Conservation (phyloP, 2,888 invertebrate genomes). For the Synergus umbraculus region DNA sequence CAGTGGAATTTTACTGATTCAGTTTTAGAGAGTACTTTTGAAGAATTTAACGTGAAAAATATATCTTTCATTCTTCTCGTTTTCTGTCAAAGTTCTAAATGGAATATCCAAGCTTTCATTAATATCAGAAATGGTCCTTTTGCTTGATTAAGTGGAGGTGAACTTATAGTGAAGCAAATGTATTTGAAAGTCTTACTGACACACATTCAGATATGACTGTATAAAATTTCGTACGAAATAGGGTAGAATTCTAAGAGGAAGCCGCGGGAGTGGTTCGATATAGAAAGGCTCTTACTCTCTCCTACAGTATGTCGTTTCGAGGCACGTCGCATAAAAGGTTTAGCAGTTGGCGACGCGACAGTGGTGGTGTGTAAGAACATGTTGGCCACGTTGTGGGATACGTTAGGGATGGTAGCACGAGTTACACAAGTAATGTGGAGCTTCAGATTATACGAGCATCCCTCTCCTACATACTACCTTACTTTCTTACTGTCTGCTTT, state of each 20-base stretch:
- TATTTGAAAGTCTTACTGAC: conserved; percentile 11
- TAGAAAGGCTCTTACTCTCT: conserved; percentile 22
- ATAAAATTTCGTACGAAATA: conserved; percentile 9
- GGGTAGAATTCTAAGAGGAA: conserved; percentile 25
- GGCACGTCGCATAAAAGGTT: conserved; percentile 40
- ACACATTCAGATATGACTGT: conserved; percentile 16
- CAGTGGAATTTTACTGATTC: too few species aligned
- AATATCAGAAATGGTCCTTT: background rate
- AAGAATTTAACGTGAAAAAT: too few species aligned
- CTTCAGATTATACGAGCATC: conserved; percentile 32
- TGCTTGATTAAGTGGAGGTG: background rate
- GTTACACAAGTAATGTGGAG: conserved; percentile 36
- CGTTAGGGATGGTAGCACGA: background rate
- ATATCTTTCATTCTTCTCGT: background rate
- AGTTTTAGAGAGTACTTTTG: too few species aligned
- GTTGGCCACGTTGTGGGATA: conserved; percentile 20
- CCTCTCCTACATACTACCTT: conserved; percentile 3
- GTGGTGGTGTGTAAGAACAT: conserved; percentile 24
- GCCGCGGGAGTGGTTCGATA: conserved; percentile 32
- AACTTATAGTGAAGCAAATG: background rate
- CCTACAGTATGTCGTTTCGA: conserved; percentile 33
- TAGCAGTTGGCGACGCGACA: conserved; percentile 29
- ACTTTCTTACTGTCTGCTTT: conserved; percentile 1
- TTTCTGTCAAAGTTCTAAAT: background rate
- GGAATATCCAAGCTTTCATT: background rate